Conservation (phyloP, 2,888 invertebrate species). For the Onchidella celtica region DNA sequence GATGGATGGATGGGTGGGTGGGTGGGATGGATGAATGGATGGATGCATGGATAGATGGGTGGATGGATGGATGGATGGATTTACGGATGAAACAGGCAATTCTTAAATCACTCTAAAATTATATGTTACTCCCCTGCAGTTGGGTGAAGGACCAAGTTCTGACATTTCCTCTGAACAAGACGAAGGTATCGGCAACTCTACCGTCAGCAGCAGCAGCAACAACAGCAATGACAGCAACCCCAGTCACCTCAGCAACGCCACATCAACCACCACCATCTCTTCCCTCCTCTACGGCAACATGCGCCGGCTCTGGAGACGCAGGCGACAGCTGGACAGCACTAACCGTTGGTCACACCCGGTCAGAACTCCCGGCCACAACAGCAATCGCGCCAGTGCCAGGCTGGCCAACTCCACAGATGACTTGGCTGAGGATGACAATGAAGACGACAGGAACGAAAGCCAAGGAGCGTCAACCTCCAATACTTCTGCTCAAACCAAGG, state of each 20-base stretch:
- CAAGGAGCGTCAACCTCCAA: too few relatives aligned
- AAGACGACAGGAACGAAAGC: background rate
- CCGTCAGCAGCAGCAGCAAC: conserved; percentile 55
- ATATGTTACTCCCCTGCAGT: too few relatives aligned
- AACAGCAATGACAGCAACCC: conserved; percentile 28
- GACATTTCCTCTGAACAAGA: conserved; percentile 69
- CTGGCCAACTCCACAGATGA: too few relatives aligned
- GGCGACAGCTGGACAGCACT: background rate
- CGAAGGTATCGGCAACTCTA: conserved; percentile 52
- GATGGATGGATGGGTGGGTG: too few relatives aligned
- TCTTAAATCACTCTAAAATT: too few relatives aligned
- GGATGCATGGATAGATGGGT: too few relatives aligned
- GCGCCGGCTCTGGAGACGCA: background rate
- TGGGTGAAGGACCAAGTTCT: conserved; percentile 66
- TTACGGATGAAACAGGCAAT: too few relatives aligned
- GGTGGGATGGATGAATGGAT: too few relatives aligned
- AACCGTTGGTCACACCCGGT: background rate
- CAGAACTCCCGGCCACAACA: background rate
- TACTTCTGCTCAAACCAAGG: too few relatives aligned
- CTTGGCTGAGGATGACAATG: background rate
- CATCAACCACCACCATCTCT: conserved; percentile 46
- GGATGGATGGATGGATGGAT: too few relatives aligned
- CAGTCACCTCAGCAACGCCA: conserved; percentile 18
- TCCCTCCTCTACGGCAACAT: conserved; percentile 42
- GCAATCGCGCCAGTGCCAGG: background rate